These are phyloP conservation scores for Drosophila ustulata DNA, from an alignment of 2,888 invertebrate genomes.

Conservation along the genomic window DNA sequence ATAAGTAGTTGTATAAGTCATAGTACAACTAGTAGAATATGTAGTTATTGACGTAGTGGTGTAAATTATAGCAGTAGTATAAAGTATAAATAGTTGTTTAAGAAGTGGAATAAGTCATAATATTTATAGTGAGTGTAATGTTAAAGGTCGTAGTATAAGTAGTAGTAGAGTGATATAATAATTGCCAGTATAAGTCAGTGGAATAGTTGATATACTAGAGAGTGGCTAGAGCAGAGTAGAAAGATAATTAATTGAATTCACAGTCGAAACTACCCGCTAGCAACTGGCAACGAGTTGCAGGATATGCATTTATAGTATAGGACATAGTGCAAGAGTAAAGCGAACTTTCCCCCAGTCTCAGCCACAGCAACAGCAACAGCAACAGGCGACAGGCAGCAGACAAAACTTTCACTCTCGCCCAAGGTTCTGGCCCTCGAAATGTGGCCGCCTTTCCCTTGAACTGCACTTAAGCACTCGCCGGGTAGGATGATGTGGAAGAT, in stretches of 20 bases:
- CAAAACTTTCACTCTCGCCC: slow-evolving; percentile 53
- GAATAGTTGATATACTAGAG: neutral
- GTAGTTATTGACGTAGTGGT: neutral
- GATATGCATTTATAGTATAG: slow-evolving; percentile 20
- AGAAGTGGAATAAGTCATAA: neutral
- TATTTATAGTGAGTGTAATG: too few species aligned
- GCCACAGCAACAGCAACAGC: neutral
- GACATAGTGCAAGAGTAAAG: neutral
- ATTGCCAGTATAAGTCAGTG: neutral
- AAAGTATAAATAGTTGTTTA: neutral
- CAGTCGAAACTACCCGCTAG: neutral
- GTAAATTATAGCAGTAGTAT: neutral
- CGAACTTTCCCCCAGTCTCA: slow-evolving; percentile 8
- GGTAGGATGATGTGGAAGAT: neutral
- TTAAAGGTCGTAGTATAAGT: too few species aligned
- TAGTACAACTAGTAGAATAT: neutral
- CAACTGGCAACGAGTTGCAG: slow-evolving; percentile 1
- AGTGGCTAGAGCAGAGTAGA: too few species aligned
- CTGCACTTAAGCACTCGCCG: slow-evolving; percentile 31
- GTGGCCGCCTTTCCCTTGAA: slow-evolving; percentile 3
- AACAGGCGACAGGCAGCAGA: slow-evolving; percentile 25
- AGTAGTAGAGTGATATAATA: neutral
- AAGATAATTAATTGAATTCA: too few species aligned
- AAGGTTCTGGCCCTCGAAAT: neutral
- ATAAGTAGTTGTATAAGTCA: neutral